Conservation (phyloP, 2,888 invertebrate genomes). For the Aleiodes alternator region DNA sequence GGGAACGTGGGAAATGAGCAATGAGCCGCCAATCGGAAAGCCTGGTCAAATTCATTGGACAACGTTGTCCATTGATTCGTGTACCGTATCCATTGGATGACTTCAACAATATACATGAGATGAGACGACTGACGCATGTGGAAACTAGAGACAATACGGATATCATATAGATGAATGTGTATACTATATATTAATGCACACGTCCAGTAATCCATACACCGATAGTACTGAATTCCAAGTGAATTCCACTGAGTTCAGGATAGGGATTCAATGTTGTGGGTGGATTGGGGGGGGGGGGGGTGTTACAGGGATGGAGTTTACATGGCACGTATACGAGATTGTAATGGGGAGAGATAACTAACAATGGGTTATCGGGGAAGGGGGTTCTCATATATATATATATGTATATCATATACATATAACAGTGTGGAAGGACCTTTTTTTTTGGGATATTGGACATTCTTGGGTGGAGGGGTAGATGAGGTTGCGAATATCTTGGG, state of each 20-base stretch:
- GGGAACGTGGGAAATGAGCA: conserved; percentile 54
- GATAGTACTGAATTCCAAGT: conserved; percentile 34
- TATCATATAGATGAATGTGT: neutral
- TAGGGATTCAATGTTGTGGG: conserved; percentile 4
- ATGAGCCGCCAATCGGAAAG: conserved; percentile 56
- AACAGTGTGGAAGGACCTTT: neutral
- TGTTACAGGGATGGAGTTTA: conserved; percentile 10
- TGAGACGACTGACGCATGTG: conserved; percentile 33
- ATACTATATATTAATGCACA: conserved; percentile 22
- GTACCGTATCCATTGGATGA: conserved; percentile 34
- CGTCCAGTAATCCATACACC: conserved; percentile 19
- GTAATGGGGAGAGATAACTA: neutral
- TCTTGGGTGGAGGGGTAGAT: too few species aligned
- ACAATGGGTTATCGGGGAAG: neutral
- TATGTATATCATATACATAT: neutral
- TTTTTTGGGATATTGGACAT: neutral
- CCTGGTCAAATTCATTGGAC: conserved; percentile 52
- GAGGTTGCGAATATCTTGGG: too few species aligned
- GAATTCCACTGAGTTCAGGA: conserved; percentile 19
- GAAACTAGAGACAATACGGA: conserved; percentile 15
- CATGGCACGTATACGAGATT: conserved; percentile 13
- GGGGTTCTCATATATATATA: too few species aligned
- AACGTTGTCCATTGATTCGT: conserved; percentile 35
- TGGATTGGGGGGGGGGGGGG: neutral
- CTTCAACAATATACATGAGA: conserved; percentile 28